A percentile compares a stretch with the other conserved stretches of the same genome.
Evolutionary conservation across 2,113 vertebrate genomes (phyloP).

Genomic region (Osmerus mordax): DNA sequence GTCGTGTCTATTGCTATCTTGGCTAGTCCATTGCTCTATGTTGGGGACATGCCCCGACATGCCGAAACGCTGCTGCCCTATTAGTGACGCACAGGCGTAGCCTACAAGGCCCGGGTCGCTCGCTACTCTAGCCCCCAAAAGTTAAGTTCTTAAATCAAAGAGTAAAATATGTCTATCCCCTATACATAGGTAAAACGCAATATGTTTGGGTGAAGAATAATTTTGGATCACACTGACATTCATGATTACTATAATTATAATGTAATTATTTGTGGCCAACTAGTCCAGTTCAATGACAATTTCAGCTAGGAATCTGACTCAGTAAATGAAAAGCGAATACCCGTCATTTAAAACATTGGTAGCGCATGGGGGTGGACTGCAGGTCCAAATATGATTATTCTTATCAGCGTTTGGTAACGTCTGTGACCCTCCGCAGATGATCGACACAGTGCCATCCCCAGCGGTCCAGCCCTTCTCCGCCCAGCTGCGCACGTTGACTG

Average conservation of each 20-base stretch:
- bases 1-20: neutral
- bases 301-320: neutral
- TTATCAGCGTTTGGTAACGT: neutral
- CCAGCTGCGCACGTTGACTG: slow-evolving; percentile 80
- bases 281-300: slow-evolving; percentile 44
- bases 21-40: slow-evolving; percentile 18
- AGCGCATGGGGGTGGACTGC: too few relatives aligned
- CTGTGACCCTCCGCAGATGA: slow-evolving; percentile 78
- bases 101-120: neutral
- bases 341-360: too few relatives aligned
- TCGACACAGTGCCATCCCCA: slow-evolving; percentile 72
- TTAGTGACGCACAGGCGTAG: neutral
- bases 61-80: slow-evolving; percentile 9
- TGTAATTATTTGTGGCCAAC: slow-evolving; percentile 22
- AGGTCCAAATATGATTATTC: too few relatives aligned
- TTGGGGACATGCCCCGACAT: slow-evolving; percentile 63
- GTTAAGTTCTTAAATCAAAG: neutral
- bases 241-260: too few relatives aligned
- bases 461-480: slow-evolving; percentile 71
- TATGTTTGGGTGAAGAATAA: too few relatives aligned
- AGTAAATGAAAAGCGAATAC: too few relatives aligned
- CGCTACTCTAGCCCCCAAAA: neutral
- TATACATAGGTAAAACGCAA: neutral
- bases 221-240: too few relatives aligned
- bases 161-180: neutral